Percentiles rank a stretch among this genome's conserved stretches.
Conservation (phyloP, 2,113 vertebrate genomes). For the Aplodontia rufa region DNA sequence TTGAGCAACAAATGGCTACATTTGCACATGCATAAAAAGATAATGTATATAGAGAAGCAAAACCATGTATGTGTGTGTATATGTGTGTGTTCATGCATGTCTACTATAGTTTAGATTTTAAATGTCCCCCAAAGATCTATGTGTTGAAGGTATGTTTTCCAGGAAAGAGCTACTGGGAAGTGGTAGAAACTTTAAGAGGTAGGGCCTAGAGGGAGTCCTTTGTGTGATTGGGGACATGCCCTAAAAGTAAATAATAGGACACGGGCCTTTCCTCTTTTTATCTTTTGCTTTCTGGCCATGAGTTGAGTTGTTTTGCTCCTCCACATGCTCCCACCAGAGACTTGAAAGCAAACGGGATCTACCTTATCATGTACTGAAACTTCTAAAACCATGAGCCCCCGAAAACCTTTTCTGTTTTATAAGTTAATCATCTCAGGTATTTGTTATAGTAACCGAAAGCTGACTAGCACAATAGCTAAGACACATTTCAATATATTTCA, state of each 20-base stretch:
- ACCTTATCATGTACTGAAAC: background rate
- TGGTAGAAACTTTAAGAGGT: background rate
- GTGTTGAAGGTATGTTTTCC: background rate
- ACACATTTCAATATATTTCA: background rate
- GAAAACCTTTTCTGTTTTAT: background rate
- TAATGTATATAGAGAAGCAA: background rate
- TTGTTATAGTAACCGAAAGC: background rate
- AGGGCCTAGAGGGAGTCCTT: background rate
- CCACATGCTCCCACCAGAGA: background rate
- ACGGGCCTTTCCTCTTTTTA: background rate
- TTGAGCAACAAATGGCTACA: background rate
- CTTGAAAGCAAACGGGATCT: background rate
- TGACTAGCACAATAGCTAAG: background rate
- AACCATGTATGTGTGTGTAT: background rate
- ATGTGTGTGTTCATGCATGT: rapidly evolving
- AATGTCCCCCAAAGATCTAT: background rate
- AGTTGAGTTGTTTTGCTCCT: background rate
- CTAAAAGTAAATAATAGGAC: background rate
- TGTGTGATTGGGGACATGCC: background rate
- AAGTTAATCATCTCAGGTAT: background rate
- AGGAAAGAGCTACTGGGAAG: background rate
- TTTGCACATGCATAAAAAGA: background rate
- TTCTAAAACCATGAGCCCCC: background rate
- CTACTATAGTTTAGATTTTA: background rate
- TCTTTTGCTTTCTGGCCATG: background rate